Conservation (phyloP, 2,113 vertebrate species). For the Pardalotus punctatus region DNA sequence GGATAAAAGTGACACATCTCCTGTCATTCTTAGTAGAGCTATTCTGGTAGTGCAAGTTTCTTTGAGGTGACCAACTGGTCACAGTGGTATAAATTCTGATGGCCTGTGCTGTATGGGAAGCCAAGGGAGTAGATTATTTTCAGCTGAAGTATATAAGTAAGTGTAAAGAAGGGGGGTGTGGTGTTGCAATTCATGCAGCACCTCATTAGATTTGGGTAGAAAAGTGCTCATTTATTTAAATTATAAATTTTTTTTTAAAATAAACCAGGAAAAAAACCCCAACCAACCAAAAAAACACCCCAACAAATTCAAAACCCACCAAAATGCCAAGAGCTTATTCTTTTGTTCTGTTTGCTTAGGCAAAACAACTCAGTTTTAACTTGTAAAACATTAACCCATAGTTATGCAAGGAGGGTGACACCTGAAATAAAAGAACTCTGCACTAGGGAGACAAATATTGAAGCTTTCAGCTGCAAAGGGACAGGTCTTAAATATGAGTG, state of each 20-base stretch:
- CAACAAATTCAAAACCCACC: neutral
- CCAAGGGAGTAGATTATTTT: neutral
- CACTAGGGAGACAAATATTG: neutral
- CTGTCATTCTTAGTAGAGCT: neutral
- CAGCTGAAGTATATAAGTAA: neutral
- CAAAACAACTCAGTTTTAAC: neutral
- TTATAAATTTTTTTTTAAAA: neutral
- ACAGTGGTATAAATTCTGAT: neutral
- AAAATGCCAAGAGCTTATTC: neutral
- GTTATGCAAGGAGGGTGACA: neutral
- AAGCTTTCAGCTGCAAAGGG: neutral
- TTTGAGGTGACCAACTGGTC: neutral
- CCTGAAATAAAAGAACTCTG: neutral
- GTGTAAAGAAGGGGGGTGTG: neutral
- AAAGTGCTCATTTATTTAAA: neutral
- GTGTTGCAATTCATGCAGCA: neutral
- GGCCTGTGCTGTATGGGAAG: neutral
- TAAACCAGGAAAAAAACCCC: neutral
- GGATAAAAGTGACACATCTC: neutral
- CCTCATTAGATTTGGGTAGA: neutral
- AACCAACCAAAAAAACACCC: rapidly evolving
- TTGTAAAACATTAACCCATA: neutral
- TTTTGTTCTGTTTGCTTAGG: neutral
- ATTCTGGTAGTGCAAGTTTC: neutral
- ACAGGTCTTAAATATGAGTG: neutral